These are phyloP conservation scores for Phymanthus crucifer DNA, from an alignment of 92 coral and sea anemone species.

Conservation along the genomic window DNA sequence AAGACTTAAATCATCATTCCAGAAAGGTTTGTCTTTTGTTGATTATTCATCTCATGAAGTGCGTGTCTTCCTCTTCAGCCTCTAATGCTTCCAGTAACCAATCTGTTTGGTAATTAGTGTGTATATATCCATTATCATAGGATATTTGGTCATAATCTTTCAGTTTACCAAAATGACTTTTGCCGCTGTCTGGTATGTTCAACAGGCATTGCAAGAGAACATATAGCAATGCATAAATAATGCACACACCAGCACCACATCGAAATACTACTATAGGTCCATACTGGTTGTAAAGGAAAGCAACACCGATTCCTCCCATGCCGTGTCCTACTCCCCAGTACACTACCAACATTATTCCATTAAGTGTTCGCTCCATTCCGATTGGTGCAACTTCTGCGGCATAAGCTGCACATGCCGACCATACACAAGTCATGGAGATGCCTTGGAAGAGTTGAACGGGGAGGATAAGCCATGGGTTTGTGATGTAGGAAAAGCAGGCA, in stretches of 20 bases:
- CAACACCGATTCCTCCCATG: conserved; percentile 75
- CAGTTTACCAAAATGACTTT: conserved; percentile 60
- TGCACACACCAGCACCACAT: conserved; percentile 95
- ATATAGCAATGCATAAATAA: conserved; percentile 72
- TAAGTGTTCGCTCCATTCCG: conserved; percentile 88
- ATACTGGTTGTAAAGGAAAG: conserved; percentile 82
- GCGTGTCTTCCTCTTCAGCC: conserved; percentile 85
- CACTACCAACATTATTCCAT: conserved; percentile 67
- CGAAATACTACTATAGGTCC: conserved; percentile 84
- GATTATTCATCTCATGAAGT: conserved; percentile 45
- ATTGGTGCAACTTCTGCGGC: conserved; percentile 75
- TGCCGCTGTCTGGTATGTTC: conserved; percentile 69
- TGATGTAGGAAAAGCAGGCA: conserved; percentile 74
- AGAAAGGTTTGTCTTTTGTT: neutral
- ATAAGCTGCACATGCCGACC: conserved; percentile 79
- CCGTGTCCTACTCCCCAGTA: conserved; percentile 90
- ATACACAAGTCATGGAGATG: conserved; percentile 74
- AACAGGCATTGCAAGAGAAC: conserved; percentile 79
- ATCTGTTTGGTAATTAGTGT: conserved; percentile 59
- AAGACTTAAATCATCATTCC: neutral
- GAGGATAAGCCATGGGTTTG: conserved; percentile 66
- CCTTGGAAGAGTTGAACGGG: conserved; percentile 87
- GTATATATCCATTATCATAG: conserved; percentile 48
- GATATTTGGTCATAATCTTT: conserved; percentile 65
- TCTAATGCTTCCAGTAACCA: conserved; percentile 95